Evolutionary conservation across 2,888 invertebrate genomes (phyloP).

Genomic region (Calameuta idolon): DNA sequence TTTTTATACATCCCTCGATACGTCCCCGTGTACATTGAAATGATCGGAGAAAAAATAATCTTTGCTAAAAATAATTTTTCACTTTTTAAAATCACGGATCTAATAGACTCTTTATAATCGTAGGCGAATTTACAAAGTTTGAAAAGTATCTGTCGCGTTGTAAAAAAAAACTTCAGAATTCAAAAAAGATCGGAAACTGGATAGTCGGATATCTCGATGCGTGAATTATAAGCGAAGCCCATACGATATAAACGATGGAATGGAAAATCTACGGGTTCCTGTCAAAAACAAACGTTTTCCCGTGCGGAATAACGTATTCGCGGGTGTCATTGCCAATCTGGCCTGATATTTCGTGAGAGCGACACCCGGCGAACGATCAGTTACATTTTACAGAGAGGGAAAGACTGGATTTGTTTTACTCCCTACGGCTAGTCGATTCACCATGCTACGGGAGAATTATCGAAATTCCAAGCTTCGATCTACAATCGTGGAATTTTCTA

Average conservation of each 20-base stretch:
- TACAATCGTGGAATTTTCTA: too few species aligned
- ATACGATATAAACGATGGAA: constrained; percentile 32
- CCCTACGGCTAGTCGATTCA: constrained; percentile 4
- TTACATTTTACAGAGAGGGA: constrained; percentile 30
- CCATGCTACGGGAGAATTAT: constrained; percentile 30
- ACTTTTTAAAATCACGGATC: too few species aligned
- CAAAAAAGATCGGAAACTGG: constrained; percentile 9
- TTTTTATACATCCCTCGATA: too few species aligned
- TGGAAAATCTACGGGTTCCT: constrained; percentile 43
- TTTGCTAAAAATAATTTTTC: too few species aligned
- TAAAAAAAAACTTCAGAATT: constrained; percentile 6
- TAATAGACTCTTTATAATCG: too few species aligned
- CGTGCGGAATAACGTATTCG: constrained; percentile 15
- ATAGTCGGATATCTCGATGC: constrained; percentile 18
- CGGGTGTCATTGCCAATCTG: constrained; percentile 34
- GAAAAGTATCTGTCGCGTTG: background rate
- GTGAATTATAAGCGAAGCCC: constrained; percentile 43
- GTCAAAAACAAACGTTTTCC: constrained; percentile 41
- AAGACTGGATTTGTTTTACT: constrained; percentile 22
- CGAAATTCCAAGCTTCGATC: constrained; percentile 20
- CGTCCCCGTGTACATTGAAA: too few species aligned
- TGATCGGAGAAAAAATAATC: too few species aligned
- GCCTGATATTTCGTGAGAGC: constrained; percentile 13
- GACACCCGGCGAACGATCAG: constrained; percentile 26
- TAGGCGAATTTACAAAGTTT: too few species aligned